Conservation (phyloP, 2,113 vertebrate species). For the Octodon degus region DNA sequence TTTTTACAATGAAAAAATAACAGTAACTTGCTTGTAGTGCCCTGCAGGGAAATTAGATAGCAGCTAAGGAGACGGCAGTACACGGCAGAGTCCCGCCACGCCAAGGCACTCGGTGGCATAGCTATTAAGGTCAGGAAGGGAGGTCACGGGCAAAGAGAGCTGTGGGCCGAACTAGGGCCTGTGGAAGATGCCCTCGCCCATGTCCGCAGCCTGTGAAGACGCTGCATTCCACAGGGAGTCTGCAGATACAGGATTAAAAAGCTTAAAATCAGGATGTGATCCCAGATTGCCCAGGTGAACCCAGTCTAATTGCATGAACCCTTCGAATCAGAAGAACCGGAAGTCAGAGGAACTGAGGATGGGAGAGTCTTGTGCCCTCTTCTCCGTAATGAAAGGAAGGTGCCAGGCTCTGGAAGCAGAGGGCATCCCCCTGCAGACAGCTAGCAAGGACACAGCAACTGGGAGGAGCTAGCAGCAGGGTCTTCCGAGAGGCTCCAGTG, state of each 20-base stretch:
- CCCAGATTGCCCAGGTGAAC: not conserved
- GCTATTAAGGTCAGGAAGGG: not conserved
- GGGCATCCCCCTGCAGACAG: not conserved
- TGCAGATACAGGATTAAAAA: not conserved
- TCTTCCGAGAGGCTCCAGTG: not conserved
- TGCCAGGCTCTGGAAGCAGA: not conserved
- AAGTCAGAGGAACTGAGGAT: not conserved
- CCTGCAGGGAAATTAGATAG: not conserved
- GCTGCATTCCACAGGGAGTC: not conserved
- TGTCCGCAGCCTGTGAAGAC: not conserved
- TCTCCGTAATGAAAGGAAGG: not conserved
- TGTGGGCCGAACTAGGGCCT: not conserved
- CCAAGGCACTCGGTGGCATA: not conserved
- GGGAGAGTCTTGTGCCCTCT: not conserved
- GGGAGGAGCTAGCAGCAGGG: not conserved
- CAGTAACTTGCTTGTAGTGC: not conserved
- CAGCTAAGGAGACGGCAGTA: not conserved
- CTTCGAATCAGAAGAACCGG: not conserved
- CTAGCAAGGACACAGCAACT: not conserved
- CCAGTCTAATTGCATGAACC: not conserved
- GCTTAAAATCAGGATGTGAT: not conserved
- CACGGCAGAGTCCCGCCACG: not conserved
- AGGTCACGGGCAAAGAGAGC: not conserved
- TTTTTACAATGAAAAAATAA: conserved; percentile 27
- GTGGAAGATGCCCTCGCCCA: not conserved